These are phyloP conservation scores for Agrilus biguttatus DNA, from an alignment of 2,888 invertebrate genomes.

Conservation along the genomic window DNA sequence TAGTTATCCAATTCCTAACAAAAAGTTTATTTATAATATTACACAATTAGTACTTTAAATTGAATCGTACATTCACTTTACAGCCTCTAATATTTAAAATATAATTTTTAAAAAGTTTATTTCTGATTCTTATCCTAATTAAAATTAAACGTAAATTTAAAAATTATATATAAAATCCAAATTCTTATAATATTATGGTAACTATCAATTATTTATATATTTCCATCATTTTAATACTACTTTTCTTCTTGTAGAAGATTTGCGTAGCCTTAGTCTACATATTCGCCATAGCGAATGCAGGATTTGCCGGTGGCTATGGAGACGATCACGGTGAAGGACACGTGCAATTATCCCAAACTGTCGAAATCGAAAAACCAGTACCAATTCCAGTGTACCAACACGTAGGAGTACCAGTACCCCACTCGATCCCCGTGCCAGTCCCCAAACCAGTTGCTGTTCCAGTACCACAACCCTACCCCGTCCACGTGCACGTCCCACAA, in stretches of 20 bases:
- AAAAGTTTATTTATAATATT: no score
- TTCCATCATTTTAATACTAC: no score
- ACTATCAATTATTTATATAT: no score
- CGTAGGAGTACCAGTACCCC: conserved; percentile 32
- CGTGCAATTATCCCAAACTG: conserved; percentile 45
- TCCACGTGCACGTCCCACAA: conserved; percentile 52
- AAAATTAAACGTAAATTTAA: no score
- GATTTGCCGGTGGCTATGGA: conserved; percentile 20
- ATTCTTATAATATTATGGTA: no score
- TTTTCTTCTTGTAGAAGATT: conserved; percentile 16
- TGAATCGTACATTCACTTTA: no score
- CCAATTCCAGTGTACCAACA: conserved; percentile 38
- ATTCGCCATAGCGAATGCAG: conserved; percentile 23
- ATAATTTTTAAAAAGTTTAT: no score
- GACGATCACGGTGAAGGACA: conserved; percentile 11
- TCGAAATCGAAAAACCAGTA: conserved; percentile 54
- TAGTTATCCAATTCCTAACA: no score
- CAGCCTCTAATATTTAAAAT: no score
- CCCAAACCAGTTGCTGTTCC: conserved; percentile 55
- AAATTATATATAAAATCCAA: no score
- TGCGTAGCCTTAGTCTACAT: conserved; percentile 22
- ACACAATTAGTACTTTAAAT: no score
- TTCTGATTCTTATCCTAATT: no score
- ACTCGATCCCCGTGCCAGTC: conserved; percentile 43
- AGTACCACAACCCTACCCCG: conserved; percentile 52